These are phyloP conservation scores for Lottia scabra DNA, from an alignment of 2,888 invertebrate species.

Conservation along the genomic window DNA sequence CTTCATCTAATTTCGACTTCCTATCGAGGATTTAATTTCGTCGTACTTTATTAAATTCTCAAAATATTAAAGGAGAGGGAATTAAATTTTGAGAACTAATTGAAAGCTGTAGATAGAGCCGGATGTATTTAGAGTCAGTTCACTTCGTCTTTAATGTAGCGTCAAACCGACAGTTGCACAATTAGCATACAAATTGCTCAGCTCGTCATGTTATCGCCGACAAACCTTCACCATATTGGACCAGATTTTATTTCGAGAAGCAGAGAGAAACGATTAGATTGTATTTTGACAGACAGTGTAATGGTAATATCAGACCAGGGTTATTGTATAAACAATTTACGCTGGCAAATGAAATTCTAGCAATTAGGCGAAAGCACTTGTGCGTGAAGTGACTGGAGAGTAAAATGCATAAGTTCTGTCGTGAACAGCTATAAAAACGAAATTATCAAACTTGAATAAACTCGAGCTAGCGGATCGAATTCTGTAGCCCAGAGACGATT, in stretches of 20 bases:
- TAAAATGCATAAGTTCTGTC: neutral
- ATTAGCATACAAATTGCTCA: conserved; percentile 6
- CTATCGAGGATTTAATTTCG: too few species aligned
- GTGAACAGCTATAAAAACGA: conserved; percentile 6
- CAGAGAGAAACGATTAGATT: neutral
- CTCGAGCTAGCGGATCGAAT: neutral
- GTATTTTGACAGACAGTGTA: conserved; percentile 1
- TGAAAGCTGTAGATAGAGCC: too few species aligned
- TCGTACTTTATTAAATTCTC: too few species aligned
- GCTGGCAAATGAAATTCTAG: conserved; percentile 5
- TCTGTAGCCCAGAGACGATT: neutral
- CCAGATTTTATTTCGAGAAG: neutral
- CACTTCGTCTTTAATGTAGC: neutral
- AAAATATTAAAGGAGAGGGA: too few species aligned
- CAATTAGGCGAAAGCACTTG: conserved; percentile 6
- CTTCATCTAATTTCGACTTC: too few species aligned
- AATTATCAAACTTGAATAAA: conserved; percentile 6
- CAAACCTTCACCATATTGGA: conserved; percentile 2
- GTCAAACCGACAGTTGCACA: neutral
- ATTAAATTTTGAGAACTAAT: too few species aligned
- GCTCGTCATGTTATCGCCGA: neutral
- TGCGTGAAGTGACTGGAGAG: conserved; percentile 1
- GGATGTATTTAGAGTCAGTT: neutral
- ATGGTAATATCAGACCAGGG: conserved; percentile 2
- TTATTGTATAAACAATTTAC: conserved; percentile 7